These are phyloP conservation scores for Oscheius onirici DNA, from an alignment of 2,888 invertebrate species.

Conservation along the genomic window DNA sequence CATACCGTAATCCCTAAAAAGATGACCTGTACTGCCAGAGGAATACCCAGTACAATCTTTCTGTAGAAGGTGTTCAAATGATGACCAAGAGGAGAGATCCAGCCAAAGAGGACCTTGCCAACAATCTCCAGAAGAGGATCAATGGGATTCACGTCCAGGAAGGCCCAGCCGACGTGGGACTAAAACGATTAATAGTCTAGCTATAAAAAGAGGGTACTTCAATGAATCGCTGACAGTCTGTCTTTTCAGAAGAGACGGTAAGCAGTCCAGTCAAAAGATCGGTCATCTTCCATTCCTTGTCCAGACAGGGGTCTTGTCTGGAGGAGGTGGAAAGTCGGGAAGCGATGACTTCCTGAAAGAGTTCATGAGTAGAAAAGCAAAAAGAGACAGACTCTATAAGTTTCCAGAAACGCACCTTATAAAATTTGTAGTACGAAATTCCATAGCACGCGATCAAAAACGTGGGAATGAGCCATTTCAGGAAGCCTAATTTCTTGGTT, in stretches of 20 bases:
- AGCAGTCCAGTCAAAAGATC: background rate
- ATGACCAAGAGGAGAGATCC: conserved; percentile 5
- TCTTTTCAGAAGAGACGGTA: background rate
- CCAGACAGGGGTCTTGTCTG: background rate
- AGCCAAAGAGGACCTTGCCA: conserved; percentile 3
- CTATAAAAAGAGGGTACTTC: background rate
- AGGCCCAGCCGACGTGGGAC: conserved; percentile 16
- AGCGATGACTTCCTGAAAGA: conserved; percentile 3
- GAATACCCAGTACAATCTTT: background rate
- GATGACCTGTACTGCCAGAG: background rate
- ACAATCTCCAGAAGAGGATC: background rate
- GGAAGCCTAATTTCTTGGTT: conserved; percentile 6
- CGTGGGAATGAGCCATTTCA: background rate
- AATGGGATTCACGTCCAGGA: conserved; percentile 8
- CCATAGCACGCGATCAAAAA: conserved; percentile 1
- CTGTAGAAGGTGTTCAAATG: conserved; percentile 13
- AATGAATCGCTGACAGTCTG: conserved; percentile 7
- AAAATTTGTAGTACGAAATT: conserved; percentile 8
- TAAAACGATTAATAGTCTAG: background rate
- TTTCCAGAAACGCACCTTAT: background rate
- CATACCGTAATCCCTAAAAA: background rate
- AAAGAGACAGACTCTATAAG: no score
- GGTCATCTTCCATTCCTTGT: background rate
- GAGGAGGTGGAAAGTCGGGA: conserved; percentile 5
- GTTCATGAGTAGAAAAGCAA: background rate